Conservation (phyloP, 2,888 invertebrate species). For the Axea sp. region DNA sequence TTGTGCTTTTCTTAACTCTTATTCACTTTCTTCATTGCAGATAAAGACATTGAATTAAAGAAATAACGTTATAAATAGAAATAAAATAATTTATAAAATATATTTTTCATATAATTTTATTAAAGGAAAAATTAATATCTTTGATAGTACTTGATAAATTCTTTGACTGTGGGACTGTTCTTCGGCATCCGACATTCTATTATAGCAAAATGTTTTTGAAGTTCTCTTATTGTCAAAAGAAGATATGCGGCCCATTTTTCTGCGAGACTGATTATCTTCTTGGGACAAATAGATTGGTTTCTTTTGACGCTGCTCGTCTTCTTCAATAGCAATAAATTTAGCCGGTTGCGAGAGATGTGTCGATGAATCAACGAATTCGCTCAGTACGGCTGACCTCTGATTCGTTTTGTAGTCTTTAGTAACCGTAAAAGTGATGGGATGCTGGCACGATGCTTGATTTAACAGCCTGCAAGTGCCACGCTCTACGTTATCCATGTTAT, state of each 20-base stretch:
- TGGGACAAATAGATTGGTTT: conserved; percentile 28
- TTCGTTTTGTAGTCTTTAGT: conserved; percentile 13
- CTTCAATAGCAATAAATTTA: conserved; percentile 36
- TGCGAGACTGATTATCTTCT: conserved; percentile 2
- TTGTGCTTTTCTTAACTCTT: no score
- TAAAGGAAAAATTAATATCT: not conserved
- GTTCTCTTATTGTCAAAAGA: not conserved
- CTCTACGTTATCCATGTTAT: conserved; percentile 6
- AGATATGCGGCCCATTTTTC: conserved; percentile 1
- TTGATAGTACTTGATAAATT: not conserved
- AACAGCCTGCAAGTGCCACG: conserved; percentile 6
- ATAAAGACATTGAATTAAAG: no score
- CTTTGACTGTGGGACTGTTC: not conserved
- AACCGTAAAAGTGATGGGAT: conserved; percentile 10
- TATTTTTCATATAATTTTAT: no score
- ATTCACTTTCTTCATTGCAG: no score
- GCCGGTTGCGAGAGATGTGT: conserved; percentile 18
- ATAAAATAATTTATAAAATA: no score
- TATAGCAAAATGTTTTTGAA: not conserved
- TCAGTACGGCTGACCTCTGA: conserved; percentile 20
- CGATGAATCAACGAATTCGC: conserved; percentile 13
- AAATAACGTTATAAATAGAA: no score
- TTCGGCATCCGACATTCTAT: not conserved
- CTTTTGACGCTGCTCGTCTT: conserved; percentile 28
- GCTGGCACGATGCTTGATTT: conserved; percentile 20